A percentile compares a stretch with the other conserved stretches of the same genome.
Conservation (phyloP, 2,888 invertebrate genomes). For the Crepidodera aurea region DNA sequence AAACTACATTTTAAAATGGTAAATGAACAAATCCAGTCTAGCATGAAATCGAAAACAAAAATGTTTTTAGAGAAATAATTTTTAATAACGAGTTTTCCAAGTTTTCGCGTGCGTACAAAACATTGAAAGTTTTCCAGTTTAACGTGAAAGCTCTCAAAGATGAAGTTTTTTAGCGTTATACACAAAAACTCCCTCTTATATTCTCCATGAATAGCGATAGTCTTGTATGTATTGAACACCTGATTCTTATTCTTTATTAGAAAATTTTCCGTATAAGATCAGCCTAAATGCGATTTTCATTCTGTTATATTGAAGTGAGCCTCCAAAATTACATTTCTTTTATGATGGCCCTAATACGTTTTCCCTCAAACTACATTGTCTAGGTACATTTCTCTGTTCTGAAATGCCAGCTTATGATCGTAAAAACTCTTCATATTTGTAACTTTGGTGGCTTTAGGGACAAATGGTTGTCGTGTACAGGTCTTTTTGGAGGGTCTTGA, state of each 20-base stretch:
- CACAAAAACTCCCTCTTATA: conserved; percentile 17
- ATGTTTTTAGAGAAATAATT: neutral
- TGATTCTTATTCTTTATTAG: conserved; percentile 29
- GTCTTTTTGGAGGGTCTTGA: neutral
- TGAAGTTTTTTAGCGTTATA: conserved; percentile 11
- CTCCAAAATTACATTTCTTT: conserved; percentile 35
- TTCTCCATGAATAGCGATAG: conserved; percentile 8
- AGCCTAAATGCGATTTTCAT: conserved; percentile 31
- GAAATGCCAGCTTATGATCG: conserved; percentile 12
- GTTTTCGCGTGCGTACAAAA: conserved; percentile 11
- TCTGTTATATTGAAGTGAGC: conserved; percentile 30
- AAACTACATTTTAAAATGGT: too few relatives aligned
- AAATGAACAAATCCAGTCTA: neutral
- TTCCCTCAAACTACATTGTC: conserved; percentile 20
- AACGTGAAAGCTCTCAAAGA: conserved; percentile 10
- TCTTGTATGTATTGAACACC: conserved; percentile 29
- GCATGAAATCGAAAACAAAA: neutral
- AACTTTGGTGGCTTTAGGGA: neutral
- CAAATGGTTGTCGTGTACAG: neutral
- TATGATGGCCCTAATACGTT: conserved; percentile 23
- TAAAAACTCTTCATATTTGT: conserved; percentile 11
- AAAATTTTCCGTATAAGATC: conserved; percentile 21
- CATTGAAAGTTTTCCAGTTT: conserved; percentile 10
- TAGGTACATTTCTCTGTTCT: conserved; percentile 8
- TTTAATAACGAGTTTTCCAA: conserved; percentile 11